Percentiles rank a stretch among this genome's conserved stretches.
phyloP scores from a whole-genome alignment of 2,888 invertebrate genomes.

The Drosophila acutilabella region DNA sequence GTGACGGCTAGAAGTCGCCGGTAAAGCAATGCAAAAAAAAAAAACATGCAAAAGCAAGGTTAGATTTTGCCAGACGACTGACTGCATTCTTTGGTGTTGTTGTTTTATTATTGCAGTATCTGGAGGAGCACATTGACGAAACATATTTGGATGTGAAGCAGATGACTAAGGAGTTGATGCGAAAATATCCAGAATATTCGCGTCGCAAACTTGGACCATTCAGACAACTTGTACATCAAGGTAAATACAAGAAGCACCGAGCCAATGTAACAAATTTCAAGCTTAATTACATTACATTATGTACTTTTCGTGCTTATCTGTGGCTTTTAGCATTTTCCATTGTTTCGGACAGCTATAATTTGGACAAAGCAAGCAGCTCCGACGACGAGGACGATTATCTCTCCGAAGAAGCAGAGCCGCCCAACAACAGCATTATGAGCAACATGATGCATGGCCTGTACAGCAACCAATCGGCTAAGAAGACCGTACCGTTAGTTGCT shows the following conservation, averaged over 20 bases:
- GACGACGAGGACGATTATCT: conserved; percentile 85
- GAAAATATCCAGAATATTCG: conserved; percentile 91
- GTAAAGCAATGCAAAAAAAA: conserved; percentile 36
- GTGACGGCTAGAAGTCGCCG: conserved; percentile 36
- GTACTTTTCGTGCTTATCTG: background rate
- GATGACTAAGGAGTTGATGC: conserved; percentile 93
- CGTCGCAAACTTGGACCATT: conserved; percentile 93
- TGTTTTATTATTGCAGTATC: conserved; percentile 85
- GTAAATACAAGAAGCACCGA: conserved; percentile 68
- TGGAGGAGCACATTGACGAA: conserved; percentile 92
- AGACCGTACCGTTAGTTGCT: conserved; percentile 42
- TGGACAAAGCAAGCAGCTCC: conserved; percentile 84
- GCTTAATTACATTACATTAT: background rate
- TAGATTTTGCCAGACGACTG: conserved; percentile 42
- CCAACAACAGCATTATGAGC: conserved; percentile 79
- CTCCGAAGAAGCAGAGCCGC: conserved; percentile 49
- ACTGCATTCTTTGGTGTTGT: conserved; percentile 20
- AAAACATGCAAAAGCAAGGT: conserved; percentile 58
- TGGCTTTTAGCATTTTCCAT: conserved; percentile 88
- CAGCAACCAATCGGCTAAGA: conserved; percentile 69
- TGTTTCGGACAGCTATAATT: conserved; percentile 89
- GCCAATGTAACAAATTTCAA: background rate
- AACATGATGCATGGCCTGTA: conserved; percentile 86
- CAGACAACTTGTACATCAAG: conserved; percentile 90
- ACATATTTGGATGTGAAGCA: conserved; percentile 92